Conservation (phyloP, 2,113 vertebrate species). For the Prionailurus viverrinus region DNA sequence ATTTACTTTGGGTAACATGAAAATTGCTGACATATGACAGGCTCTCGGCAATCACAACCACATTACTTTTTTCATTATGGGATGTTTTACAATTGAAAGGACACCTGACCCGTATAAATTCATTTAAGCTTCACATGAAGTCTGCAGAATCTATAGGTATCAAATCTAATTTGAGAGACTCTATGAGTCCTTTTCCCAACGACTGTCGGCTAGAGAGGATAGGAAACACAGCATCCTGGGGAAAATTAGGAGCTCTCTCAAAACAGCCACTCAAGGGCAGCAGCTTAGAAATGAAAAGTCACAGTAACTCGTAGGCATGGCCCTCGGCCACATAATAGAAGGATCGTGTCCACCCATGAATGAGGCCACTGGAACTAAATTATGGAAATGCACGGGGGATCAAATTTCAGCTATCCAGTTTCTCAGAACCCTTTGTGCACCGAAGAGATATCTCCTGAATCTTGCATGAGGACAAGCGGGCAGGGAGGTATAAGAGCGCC, state of each 20-base stretch:
- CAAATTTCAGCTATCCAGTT: neutral
- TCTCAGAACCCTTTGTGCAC: neutral
- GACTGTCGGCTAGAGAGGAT: neutral
- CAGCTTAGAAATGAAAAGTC: neutral
- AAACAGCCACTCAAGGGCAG: neutral
- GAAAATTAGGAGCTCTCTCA: neutral
- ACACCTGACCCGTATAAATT: neutral
- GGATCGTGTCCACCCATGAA: neutral
- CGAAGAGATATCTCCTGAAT: neutral
- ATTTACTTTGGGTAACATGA: neutral
- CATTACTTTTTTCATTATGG: neutral
- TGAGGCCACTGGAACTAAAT: neutral
- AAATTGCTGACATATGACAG: neutral
- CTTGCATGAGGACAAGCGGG: too few species aligned
- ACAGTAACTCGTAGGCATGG: fast-evolving
- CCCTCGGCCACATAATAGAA: neutral
- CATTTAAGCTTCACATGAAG: neutral
- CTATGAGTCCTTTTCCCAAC: neutral
- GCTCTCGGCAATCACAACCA: neutral
- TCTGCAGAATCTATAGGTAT: neutral
- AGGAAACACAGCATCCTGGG: neutral
- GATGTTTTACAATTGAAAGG: neutral
- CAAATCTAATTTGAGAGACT: neutral
- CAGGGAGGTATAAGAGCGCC: neutral
- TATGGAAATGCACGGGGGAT: neutral